Evolutionary conservation across 2,113 vertebrate genomes (phyloP).

Genomic region (Plestiodon gilberti): DNA sequence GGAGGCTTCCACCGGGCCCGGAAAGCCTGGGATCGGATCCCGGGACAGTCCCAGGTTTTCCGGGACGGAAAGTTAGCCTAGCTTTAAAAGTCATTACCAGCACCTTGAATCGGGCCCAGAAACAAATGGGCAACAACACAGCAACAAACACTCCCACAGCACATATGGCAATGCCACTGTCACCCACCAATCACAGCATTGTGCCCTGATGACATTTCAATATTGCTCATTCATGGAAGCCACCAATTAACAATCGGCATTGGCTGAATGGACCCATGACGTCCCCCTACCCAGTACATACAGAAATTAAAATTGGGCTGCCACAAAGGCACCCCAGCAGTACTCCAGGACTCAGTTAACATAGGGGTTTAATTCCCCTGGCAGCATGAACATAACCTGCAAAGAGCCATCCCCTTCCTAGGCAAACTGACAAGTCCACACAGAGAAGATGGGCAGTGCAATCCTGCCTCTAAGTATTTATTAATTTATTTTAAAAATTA

Average conservation of each 20-base stretch:
- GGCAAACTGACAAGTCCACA: neutral
- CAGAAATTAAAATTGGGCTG: neutral
- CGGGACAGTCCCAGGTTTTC: no score
- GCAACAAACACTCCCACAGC: neutral
- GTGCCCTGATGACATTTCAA: neutral
- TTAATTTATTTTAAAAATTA: no score
- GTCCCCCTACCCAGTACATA: neutral
- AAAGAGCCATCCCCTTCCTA: neutral
- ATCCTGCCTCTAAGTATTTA: no score
- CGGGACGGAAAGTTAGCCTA: no score
- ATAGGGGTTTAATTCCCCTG: neutral
- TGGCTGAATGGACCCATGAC: neutral
- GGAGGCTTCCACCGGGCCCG: no score
- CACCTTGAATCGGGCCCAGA: no score
- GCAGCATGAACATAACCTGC: neutral
- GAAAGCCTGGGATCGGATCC: no score
- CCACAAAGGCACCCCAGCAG: neutral
- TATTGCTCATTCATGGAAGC: neutral
- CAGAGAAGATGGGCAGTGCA: neutral
- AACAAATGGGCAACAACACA: neutral
- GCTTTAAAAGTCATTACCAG: no score
- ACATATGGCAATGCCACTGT: neutral
- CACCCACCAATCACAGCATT: neutral
- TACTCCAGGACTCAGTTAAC: neutral
- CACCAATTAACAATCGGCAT: neutral